Evolutionary conservation across 2,797 vertebrate genomes (phyloP), one percentile per base, ranked within the genome.

Genomic region (Danio jaintianensis): DNA sequence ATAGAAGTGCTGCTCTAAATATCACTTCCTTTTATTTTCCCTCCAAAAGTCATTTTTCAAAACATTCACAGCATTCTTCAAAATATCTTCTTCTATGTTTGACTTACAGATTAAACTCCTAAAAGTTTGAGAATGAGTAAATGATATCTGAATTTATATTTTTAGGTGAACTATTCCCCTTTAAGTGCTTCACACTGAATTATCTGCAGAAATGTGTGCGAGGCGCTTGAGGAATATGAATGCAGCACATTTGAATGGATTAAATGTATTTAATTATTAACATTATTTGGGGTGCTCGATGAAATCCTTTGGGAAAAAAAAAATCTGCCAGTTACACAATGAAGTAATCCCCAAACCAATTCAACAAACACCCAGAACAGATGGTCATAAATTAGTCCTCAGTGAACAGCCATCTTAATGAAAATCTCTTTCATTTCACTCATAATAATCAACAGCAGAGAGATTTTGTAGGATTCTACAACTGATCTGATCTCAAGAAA

Each of bases 291-390:
- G 64, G 0, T 6, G 36, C 38, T 43, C 5, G 16, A 36, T 10
- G 45, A 16, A 47, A 48, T 67, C 13, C 43, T 67, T 48, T 9
- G 16, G 18, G n/a, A n/a, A n/a, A n/a, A n/a, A 67, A 48, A 48
- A 29, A 11, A 36, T 68, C 22, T 50, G 43, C 18, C 63, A 22
- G 18, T 47, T 47, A 45, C 45, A 59, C 42, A 45, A 36, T 47
- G 71, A 77, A 64, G 61, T 52, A 61, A 73, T 77, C 64, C 68
- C 52, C 66, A n/a, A 47, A 68, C 77, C 73, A 77, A 80, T 82
- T 64, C 77, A 67, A 74, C 45, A 48, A 75, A n/a, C 62, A 29
- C 48, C 50, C 78, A 4, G 61, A 83, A 73, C 84, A 85, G 69
- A 83, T 85, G 84, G 78, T 36, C 45, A 56, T 20, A 64, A 59